These are phyloP conservation scores for Callithrix jacchus DNA, from an alignment of 2,113 vertebrate genomes.

Conservation along the genomic window DNA sequence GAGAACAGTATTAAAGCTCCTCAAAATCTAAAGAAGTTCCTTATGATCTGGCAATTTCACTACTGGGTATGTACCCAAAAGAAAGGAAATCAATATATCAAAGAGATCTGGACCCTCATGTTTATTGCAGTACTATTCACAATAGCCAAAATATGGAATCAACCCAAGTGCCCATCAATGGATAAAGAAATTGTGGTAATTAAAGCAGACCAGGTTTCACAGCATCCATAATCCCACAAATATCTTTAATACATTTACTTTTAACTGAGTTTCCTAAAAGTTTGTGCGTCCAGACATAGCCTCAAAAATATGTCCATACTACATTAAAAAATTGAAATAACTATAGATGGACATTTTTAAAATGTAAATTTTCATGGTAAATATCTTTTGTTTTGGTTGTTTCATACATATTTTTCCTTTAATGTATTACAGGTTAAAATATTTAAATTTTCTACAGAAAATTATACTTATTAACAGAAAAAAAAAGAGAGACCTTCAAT, in stretches of 20 bases:
- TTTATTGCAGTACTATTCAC: background rate
- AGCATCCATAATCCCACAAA: background rate
- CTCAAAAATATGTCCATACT: background rate
- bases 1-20: background rate
- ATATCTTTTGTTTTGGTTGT: background rate
- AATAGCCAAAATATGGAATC: background rate
- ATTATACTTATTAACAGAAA: background rate
- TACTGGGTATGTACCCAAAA: background rate
- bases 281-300: background rate
- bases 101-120: background rate
- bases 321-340: background rate
- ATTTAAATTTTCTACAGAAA: background rate
- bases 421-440: background rate
- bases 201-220: background rate
- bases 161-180: background rate
- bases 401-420: constrained; percentile 6
- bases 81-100: background rate
- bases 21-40: background rate
- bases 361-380: background rate
- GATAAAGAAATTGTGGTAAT: background rate
- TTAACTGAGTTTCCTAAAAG: background rate
- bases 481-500: background rate
- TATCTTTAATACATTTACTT: background rate
- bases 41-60: background rate
- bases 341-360: background rate